Percentiles rank a stretch among this genome's conserved stretches.
These are phyloP conservation scores for Andrena haemorrhoa DNA, from an alignment of 2,888 invertebrate genomes.

Conservation along the genomic window DNA sequence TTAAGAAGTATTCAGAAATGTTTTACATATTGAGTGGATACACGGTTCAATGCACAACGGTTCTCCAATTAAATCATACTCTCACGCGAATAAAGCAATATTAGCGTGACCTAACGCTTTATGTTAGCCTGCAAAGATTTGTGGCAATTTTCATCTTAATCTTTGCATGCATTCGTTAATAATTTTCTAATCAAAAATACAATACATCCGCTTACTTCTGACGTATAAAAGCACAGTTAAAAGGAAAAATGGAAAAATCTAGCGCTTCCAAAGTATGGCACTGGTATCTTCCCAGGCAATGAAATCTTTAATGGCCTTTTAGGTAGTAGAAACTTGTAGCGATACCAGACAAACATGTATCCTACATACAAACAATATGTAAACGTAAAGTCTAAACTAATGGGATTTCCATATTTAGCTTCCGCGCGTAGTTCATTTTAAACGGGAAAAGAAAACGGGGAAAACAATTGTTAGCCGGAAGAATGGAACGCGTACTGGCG, in stretches of 20 bases:
- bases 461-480: slow-evolving; percentile 1
- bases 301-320: slow-evolving; percentile 80
- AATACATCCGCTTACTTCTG: slow-evolving; percentile 23
- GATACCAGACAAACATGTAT: slow-evolving; percentile 69
- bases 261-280: slow-evolving; percentile 75
- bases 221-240: slow-evolving; percentile 23
- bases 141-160: slow-evolving; percentile 10
- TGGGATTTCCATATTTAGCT: slow-evolving; percentile 41
- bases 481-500: slow-evolving; percentile 16
- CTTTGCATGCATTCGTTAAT: not conserved
- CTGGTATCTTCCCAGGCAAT: slow-evolving; percentile 78
- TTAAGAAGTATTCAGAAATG: slow-evolving; percentile 15
- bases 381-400: slow-evolving; percentile 49
- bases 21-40: slow-evolving; percentile 43
- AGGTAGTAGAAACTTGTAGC: slow-evolving; percentile 72
- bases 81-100: slow-evolving; percentile 6
- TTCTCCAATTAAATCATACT: slow-evolving; percentile 26
- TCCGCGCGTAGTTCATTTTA: slow-evolving; percentile 22
- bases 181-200: slow-evolving; percentile 22
- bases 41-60: slow-evolving; percentile 34
- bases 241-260: slow-evolving; percentile 55
- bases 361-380: slow-evolving; percentile 71
- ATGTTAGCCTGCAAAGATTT: slow-evolving; percentile 23
- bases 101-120: slow-evolving; percentile 12
- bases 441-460: not conserved